Evolutionary conservation across 1,140 invertebrate species (phyloP).

Genomic region (Brachionus calyciflorus): DNA sequence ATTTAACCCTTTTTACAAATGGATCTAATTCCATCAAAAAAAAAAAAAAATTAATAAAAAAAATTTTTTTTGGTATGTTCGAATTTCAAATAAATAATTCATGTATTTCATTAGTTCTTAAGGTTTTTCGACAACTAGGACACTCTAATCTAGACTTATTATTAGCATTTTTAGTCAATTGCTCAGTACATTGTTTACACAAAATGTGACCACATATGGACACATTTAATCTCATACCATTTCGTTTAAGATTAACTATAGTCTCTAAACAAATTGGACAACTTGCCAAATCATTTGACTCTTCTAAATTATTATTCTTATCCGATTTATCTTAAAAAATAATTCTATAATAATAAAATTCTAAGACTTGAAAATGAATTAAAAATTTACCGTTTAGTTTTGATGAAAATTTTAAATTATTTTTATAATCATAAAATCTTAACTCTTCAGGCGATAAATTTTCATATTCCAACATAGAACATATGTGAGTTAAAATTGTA

Average conservation of each 20-base stretch:
- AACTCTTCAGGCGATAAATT: constrained; percentile 3
- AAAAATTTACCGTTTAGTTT: neutral
- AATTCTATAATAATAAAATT: too few relatives aligned
- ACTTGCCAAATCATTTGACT: neutral
- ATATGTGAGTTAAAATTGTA: neutral
- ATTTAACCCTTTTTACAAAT: too few relatives aligned
- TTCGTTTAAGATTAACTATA: constrained; percentile 7
- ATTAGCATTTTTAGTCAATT: neutral
- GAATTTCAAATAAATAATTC: constrained; percentile 22
- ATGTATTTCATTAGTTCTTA: neutral
- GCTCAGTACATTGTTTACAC: neutral
- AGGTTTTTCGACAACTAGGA: constrained; percentile 14
- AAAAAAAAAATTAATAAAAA: too few relatives aligned
- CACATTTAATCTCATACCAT: constrained; percentile 9
- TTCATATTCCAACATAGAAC: constrained; percentile 25
- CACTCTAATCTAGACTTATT: neutral
- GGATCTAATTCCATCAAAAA: too few relatives aligned
- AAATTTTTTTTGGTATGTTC: too few relatives aligned
- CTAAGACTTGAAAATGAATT: neutral
- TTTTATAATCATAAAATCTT: constrained; percentile 25
- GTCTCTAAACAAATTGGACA: constrained; percentile 18
- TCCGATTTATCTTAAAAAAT: neutral
- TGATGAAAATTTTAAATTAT: neutral
- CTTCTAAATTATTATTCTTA: constrained; percentile 27
- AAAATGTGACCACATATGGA: constrained; percentile 34